phyloP scores from a whole-genome alignment of 2,797 vertebrate genomes.

The Tamandua tetradactyla region DNA sequence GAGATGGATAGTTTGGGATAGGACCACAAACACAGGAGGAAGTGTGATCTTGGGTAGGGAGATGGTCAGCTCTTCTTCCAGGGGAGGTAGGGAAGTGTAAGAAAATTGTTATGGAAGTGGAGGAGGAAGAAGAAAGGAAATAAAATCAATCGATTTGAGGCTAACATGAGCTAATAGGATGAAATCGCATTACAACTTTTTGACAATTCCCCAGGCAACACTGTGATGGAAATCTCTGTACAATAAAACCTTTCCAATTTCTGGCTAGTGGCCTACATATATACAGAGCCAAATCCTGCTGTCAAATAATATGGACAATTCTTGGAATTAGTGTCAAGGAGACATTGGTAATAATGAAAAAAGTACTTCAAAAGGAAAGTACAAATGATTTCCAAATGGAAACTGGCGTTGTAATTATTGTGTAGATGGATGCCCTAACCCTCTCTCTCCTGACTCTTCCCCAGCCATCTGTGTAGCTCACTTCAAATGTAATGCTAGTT shows the following conservation, averaged over 20 bases:
- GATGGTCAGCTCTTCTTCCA: not conserved
- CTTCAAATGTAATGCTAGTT: conserved; percentile 42
- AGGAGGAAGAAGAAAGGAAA: conserved; percentile 10
- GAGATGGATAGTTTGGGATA: not conserved
- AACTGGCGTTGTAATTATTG: not conserved
- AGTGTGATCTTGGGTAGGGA: not conserved
- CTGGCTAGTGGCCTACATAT: conserved; percentile 46
- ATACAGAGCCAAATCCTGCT: conserved; percentile 31
- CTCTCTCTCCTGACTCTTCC: not conserved
- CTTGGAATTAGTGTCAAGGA: conserved; percentile 39
- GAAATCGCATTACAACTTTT: conserved; percentile 54
- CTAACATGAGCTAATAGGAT: conserved; percentile 53
- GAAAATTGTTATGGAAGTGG: not conserved
- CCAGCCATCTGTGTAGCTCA: not conserved
- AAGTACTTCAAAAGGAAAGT: conserved; percentile 23
- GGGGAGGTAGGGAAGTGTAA: not conserved
- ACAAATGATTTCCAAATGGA: not conserved
- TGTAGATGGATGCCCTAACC: too few species aligned
- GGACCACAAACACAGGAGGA: not conserved
- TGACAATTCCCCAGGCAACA: not conserved
- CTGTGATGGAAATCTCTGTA: conserved; percentile 45
- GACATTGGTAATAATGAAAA: conserved; percentile 17
- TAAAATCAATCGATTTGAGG: conserved; percentile 29
- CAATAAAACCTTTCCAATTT: conserved; percentile 35
- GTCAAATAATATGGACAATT: conserved; percentile 45